Conservation (phyloP, 2,113 vertebrate species). For the Anguilla japonica region DNA sequence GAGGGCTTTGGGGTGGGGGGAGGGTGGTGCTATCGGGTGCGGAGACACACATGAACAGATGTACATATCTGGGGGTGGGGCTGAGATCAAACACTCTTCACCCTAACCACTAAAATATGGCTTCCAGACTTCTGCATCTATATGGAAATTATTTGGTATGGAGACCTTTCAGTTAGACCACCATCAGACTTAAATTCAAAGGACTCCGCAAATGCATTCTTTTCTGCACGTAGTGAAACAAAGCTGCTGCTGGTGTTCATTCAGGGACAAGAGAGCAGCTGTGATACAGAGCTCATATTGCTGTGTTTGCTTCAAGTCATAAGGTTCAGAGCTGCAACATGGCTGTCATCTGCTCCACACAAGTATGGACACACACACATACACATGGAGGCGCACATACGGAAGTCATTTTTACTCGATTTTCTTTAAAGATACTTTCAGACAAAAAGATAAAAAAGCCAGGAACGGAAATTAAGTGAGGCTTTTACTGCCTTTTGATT, state of each 20-base stretch:
- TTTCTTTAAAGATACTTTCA: not conserved
- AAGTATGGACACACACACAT: not conserved
- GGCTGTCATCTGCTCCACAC: not conserved
- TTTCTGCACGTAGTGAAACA: no score
- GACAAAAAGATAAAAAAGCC: not conserved
- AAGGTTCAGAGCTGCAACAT: not conserved
- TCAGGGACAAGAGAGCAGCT: not conserved
- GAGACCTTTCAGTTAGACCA: no score
- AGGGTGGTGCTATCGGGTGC: not conserved
- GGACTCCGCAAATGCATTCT: no score
- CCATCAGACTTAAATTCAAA: no score
- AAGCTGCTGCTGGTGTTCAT: not conserved
- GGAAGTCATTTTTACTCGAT: not conserved
- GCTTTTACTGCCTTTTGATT: not conserved
- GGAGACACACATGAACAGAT: not conserved
- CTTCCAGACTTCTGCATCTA: not conserved
- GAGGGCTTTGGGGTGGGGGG: not conserved
- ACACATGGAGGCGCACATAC: not conserved
- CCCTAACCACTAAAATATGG: not conserved
- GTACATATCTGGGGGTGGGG: not conserved
- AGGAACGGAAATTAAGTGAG: not conserved
- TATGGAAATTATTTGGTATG: no score
- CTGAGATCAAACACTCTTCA: not conserved
- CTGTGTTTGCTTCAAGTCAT: not conserved
- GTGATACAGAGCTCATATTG: not conserved